Evolutionary conservation across 2,113 vertebrate species (phyloP).

Genomic region (Caranx melampygus): DNA sequence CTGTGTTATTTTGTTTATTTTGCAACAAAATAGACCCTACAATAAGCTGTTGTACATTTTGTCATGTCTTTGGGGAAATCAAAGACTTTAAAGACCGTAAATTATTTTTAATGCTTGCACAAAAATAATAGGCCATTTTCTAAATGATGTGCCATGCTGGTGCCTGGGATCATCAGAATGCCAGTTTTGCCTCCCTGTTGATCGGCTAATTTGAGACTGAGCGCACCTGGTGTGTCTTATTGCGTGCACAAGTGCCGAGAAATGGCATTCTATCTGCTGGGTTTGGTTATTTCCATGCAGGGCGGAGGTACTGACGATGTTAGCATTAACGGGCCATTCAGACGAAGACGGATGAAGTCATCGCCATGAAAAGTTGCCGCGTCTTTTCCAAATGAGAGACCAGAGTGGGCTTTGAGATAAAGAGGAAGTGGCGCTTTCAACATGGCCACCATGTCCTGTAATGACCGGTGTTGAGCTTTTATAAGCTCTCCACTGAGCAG

Average conservation of each 20-base stretch:
- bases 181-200: conserved; percentile 84
- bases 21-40: conserved; percentile 42
- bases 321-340: conserved; percentile 80
- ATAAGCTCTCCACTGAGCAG: conserved; percentile 60
- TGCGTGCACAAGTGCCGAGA: conserved; percentile 73
- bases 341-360: conserved; percentile 73
- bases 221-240: conserved; percentile 86
- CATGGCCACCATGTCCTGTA: conserved; percentile 66
- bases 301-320: conserved; percentile 73
- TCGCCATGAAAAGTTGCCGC: conserved; percentile 51
- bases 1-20: conserved; percentile 35
- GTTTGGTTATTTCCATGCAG: conserved; percentile 76
- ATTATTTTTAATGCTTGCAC: conserved; percentile 85
- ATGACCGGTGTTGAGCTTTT: conserved; percentile 64
- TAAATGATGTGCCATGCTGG: conserved; percentile 84
- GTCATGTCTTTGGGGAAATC: conserved; percentile 77
- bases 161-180: conserved; percentile 81
- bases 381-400: conserved; percentile 50
- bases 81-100: conserved; percentile 81
- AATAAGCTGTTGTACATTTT: conserved; percentile 71
- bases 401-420: conserved; percentile 21
- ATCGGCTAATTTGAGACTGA: conserved; percentile 84
- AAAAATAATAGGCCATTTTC: conserved; percentile 88
- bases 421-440: conserved; percentile 65
- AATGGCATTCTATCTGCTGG: conserved; percentile 70